phyloP scores from a whole-genome alignment of 2,113 vertebrate species.

The Hirundichthys speculiger region DNA sequence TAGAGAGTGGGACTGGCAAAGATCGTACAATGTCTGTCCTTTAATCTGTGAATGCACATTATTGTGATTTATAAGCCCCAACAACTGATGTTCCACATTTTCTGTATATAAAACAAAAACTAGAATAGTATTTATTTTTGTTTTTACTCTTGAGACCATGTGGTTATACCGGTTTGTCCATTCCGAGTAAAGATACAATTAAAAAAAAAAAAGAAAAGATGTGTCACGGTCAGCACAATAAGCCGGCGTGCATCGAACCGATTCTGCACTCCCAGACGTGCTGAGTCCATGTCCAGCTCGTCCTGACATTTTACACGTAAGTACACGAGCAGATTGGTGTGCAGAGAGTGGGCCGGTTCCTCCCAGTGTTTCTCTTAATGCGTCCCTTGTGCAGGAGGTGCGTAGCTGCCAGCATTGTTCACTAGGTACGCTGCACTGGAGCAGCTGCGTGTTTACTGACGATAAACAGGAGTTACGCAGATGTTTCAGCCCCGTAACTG shows the following conservation, averaged over 20 bases:
- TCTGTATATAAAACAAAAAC: too few relatives aligned
- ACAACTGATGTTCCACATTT: too few relatives aligned
- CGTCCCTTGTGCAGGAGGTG: conserved; percentile 69
- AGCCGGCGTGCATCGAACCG: conserved; percentile 4
- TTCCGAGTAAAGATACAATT: too few relatives aligned
- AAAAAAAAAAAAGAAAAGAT: too few relatives aligned
- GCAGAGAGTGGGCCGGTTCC: conserved; percentile 60
- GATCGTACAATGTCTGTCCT: too few relatives aligned
- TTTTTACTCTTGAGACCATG: too few relatives aligned
- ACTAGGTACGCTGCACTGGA: conserved; percentile 51
- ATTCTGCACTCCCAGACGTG: conserved; percentile 6
- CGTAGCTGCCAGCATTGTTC: conserved; percentile 78
- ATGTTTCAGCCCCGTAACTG: conserved; percentile 22
- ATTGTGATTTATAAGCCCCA: too few relatives aligned
- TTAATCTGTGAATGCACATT: too few relatives aligned
- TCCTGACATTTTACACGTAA: conserved; percentile 52
- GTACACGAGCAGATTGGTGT: conserved; percentile 15
- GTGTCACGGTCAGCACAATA: conserved; percentile 5
- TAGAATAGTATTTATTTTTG: too few relatives aligned
- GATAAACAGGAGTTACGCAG: conserved; percentile 47
- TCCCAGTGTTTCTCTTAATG: conserved; percentile 68
- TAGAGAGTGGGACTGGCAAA: too few relatives aligned
- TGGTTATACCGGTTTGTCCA: too few relatives aligned
- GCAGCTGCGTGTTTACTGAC: conserved; percentile 74
- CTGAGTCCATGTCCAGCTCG: conserved; percentile 28